A percentile compares a stretch with the other conserved stretches of the same genome.
These are phyloP conservation scores for Nothoprocta pentlandii DNA, from an alignment of 2,113 vertebrate species.

Conservation along the genomic window DNA sequence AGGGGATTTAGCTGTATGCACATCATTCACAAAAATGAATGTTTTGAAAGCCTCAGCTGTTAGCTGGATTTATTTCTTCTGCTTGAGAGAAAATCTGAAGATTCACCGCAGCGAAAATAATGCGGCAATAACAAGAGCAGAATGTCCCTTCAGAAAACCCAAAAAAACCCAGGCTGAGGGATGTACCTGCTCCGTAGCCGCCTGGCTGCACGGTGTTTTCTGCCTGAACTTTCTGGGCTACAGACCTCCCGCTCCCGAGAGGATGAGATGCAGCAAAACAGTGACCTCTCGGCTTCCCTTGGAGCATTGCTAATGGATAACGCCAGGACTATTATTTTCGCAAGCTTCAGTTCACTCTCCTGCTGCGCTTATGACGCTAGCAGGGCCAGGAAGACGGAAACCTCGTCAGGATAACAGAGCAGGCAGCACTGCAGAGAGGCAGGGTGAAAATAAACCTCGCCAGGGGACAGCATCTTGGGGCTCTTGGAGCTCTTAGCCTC, in stretches of 20 bases:
- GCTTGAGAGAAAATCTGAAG: background rate
- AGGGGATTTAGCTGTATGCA: rapidly evolving
- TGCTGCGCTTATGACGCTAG: background rate
- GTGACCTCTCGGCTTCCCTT: background rate
- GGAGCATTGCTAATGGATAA: background rate
- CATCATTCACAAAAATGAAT: background rate
- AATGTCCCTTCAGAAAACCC: background rate
- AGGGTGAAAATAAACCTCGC: background rate
- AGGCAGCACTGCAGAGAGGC: background rate
- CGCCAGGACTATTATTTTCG: background rate
- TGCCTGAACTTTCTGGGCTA: background rate
- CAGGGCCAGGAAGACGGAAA: conserved; percentile 23
- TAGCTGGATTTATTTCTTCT: background rate
- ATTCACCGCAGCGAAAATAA: background rate
- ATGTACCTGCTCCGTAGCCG: background rate
- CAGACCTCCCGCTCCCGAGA: background rate
- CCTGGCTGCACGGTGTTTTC: background rate
- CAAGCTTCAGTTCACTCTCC: conserved; percentile 26
- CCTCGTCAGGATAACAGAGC: background rate
- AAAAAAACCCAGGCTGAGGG: background rate
- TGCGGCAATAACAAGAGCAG: background rate
- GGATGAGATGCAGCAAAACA: background rate
- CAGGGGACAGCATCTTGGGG: background rate
- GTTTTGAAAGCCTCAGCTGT: background rate
- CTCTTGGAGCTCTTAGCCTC: background rate